Base-by-base conservation (phyloP, 2,888 invertebrate species). In the Pseudococcus jackbeardsleyi region DNA sequence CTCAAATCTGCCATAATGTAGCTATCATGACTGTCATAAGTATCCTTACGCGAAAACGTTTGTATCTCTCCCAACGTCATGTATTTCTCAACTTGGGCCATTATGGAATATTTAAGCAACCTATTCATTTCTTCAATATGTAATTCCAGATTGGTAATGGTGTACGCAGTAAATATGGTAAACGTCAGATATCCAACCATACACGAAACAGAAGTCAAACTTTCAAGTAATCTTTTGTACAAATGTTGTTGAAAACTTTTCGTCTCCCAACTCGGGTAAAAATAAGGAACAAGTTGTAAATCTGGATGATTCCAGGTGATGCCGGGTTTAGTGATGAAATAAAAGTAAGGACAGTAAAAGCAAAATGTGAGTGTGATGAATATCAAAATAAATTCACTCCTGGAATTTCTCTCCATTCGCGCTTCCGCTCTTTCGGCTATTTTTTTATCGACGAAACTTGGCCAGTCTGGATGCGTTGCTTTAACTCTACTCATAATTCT, bases 251-350 rank as follows among this genome's bases (percentile, higher is more conserved):
- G 15, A 6, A 42, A 6, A 39, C 39, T 77, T 17, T 77, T 33
- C 33, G 77, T 33, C 17, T 77, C n/a, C 77, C 77, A 77, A 2
- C 4, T 6, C 17, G 77, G 1, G 33, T 77, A 26, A 77, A 77
- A 77, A 39, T 77, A 77, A 22, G 77, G 77, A 77, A 77, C 33
- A 3, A 77, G 17, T 39, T 39, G 77, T 42, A 77, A 42, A 77
- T 77, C 77, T 15, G 39, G 77, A 39, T 77, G 39, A 26, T 77
- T 33, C 17, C 6, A 17, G 6, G 77, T n/a, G 8, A 77, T 77
- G 3, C 77, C 77, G 11, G 77, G 77, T 39, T 77, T 77, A 4
- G 42, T 77, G 33, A 77, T 77, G 8, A 77, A 39, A n/a, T 77
- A 39, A 17, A 77, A 77, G 39, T 77, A 42, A 39, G 77, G 77